phyloP scores from a whole-genome alignment of 2,797 vertebrate species.

The Gastrophryne carolinensis region DNA sequence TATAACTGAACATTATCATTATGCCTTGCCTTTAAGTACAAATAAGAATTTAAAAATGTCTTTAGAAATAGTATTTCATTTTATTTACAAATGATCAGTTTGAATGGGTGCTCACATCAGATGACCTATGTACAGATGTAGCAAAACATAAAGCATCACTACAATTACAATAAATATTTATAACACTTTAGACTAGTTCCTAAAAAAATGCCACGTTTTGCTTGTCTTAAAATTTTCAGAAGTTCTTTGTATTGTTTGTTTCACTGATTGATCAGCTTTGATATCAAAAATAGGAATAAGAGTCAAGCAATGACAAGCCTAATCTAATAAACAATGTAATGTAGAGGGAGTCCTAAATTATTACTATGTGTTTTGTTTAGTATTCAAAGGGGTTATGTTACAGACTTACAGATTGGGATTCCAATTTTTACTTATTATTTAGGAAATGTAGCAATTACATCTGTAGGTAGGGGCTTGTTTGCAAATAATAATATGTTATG shows the following conservation, averaged over 20 bases:
- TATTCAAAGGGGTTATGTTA: neutral
- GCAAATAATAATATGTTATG: too few relatives aligned
- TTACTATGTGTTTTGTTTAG: slow-evolving; percentile 48
- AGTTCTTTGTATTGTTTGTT: slow-evolving; percentile 61
- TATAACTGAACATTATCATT: slow-evolving; percentile 33
- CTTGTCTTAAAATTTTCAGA: slow-evolving; percentile 61
- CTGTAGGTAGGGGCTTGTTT: too few relatives aligned
- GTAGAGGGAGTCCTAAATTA: slow-evolving; percentile 63
- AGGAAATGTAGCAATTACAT: too few relatives aligned
- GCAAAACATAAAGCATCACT: slow-evolving; percentile 71
- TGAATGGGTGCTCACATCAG: slow-evolving; percentile 73
- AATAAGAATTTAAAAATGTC: slow-evolving; percentile 57
- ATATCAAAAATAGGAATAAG: slow-evolving; percentile 64
- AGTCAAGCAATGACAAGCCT: slow-evolving; percentile 68
- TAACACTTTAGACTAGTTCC: slow-evolving; percentile 58
- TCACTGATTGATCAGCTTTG: slow-evolving; percentile 65
- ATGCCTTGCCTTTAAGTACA: slow-evolving; percentile 42
- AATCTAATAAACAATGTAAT: slow-evolving; percentile 61
- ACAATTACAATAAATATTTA: slow-evolving; percentile 59
- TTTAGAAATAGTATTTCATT: slow-evolving; percentile 79
- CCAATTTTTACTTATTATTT: too few relatives aligned
- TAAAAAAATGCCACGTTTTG: slow-evolving; percentile 64
- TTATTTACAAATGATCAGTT: slow-evolving; percentile 85
- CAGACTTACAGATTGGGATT: neutral
- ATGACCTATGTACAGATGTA: slow-evolving; percentile 78